Base-by-base conservation (phyloP, 1,140 invertebrate genomes). In the Mamestra configurata region DNA sequence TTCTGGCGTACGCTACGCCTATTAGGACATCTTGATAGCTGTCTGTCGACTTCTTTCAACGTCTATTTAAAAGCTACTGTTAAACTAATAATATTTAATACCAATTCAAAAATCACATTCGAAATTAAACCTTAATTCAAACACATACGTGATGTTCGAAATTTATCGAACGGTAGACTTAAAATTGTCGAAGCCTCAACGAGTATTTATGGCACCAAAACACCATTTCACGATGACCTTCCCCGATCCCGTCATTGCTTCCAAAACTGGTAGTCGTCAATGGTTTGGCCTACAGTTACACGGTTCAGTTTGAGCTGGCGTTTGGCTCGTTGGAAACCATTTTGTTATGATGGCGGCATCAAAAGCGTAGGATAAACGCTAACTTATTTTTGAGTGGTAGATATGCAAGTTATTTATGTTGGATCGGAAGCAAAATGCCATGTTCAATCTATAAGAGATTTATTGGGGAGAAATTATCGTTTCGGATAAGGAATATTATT, bases 1-100 rank as follows among this genome's bases (percentile, higher is more conserved):
- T 93, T 90, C 85, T 90, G 90, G 88, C 88, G 80, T 82, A 84
- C 85, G 89, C 84, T 87, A 91, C 90, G 92, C 91, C 92, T 94
- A 94, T 94, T 94, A 94, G 93, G 86, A 89, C 86, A 85, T 88
- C 93, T 93, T 94, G 93, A 94, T 94, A 89, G 90, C 89, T 93
- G 91, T 87, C 92, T 88, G 92, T 92, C 88, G 84, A 87, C 86
- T 93, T 94, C 93, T 94, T 93, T 94, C 93, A 94, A 83, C 93
- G 79, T 94, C 91, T 93, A 93, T 94, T 94, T 94, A 93, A 94
- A 93, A 93, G 91, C 90, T 83, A 86, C 86, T 75, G 85, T 53
- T 55, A 80, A 78, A 82, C 46, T 15, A 68, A 46, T 20, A 24
- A 8, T 43, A 51, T 40, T 53, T 15, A 53, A 24, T 20, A 2